Conservation (phyloP, 2,797 vertebrate species). For the Clamator glandarius region DNA sequence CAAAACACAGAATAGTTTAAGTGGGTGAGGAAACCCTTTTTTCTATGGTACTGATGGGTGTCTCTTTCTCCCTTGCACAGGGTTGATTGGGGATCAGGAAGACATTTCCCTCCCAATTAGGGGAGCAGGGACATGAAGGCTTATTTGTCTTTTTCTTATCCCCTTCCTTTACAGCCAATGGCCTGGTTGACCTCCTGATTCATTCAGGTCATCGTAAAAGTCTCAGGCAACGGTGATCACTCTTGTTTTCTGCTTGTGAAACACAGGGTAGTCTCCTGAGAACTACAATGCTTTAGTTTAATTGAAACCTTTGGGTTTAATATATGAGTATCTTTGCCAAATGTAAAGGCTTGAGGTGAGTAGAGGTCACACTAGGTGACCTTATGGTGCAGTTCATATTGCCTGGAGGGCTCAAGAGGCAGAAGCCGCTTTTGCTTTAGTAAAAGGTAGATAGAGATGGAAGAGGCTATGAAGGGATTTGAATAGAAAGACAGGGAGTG, state of each 20-base stretch:
- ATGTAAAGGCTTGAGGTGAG: not conserved
- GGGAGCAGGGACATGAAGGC: not conserved
- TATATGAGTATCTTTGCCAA: not conserved
- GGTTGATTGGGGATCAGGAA: not conserved
- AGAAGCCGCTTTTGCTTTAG: not conserved
- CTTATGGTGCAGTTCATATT: not conserved
- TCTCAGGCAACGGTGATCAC: not conserved
- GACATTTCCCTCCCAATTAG: not conserved
- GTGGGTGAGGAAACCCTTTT: not conserved
- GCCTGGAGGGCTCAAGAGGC: not conserved
- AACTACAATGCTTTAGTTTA: conserved; percentile 14
- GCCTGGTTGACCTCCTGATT: conserved; percentile 22
- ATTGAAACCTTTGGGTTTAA: conserved; percentile 45
- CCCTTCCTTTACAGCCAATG: not conserved
- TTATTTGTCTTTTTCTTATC: conserved; percentile 30
- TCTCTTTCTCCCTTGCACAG: not conserved
- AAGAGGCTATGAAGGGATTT: not conserved
- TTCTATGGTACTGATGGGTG: not conserved
- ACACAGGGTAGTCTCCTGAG: conserved; percentile 15
- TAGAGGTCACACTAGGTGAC: not conserved
- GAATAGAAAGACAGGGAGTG: not conserved
- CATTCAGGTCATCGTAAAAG: not conserved
- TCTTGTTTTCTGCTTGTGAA: conserved; percentile 51
- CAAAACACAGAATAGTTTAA: not conserved
- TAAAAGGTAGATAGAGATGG: not conserved